Evolutionary conservation across 2,797 vertebrate genomes (phyloP).

Genomic region (Heliangelus exortis): DNA sequence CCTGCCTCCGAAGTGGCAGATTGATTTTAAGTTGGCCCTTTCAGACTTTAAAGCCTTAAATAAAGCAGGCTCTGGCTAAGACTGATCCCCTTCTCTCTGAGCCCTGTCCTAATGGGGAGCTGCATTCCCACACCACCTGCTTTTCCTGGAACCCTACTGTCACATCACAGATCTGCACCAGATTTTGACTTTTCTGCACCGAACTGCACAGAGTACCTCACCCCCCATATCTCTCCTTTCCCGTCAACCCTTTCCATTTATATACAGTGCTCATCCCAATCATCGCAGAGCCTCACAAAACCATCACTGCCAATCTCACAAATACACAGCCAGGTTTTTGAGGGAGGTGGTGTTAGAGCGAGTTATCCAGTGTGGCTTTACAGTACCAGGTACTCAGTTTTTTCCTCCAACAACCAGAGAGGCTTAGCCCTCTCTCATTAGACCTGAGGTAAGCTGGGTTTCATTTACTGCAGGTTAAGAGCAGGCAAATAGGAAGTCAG

Average conservation of each 20-base stretch:
- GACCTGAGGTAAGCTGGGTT: background rate
- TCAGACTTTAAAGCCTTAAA: conserved; percentile 42
- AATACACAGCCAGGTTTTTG: background rate
- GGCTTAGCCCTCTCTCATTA: background rate
- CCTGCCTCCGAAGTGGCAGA: background rate
- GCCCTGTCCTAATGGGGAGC: conserved; percentile 40
- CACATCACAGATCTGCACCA: conserved; percentile 36
- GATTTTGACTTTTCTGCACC: conserved; percentile 53
- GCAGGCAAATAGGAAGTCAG: background rate
- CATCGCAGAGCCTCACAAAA: background rate
- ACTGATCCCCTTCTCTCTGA: conserved; percentile 15
- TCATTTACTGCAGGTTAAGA: background rate
- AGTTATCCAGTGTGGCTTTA: background rate
- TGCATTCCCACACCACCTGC: conserved; percentile 50
- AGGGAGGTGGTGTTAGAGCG: background rate
- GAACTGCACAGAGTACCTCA: background rate
- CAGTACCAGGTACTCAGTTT: accelerated
- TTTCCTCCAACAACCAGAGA: background rate
- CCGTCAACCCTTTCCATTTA: conserved; percentile 36
- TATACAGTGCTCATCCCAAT: background rate
- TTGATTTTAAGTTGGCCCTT: conserved; percentile 50
- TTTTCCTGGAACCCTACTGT: conserved; percentile 56
- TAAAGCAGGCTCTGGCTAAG: conserved; percentile 10
- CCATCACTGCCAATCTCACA: background rate
- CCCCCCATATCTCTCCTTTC: background rate